Evolutionary conservation across 2,888 invertebrate species (phyloP).

Genomic region (Volucella bombylans): DNA sequence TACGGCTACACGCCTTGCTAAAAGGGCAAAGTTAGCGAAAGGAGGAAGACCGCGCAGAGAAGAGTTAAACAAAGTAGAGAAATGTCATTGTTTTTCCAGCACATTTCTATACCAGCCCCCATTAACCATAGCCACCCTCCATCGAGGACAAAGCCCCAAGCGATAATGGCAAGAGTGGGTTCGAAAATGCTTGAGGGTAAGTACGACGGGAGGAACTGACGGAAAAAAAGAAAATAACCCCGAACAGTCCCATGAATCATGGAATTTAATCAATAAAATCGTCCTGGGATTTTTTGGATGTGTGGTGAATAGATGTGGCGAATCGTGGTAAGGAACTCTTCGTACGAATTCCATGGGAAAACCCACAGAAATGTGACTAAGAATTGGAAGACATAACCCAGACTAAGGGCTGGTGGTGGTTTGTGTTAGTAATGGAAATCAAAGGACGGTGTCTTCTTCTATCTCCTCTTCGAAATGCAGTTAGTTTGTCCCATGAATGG

Average conservation of each 20-base stretch:
- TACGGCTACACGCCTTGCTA: neutral
- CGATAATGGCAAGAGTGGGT: neutral
- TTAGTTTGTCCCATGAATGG: constrained; percentile 5
- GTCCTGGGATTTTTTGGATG: constrained; percentile 60
- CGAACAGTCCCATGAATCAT: constrained; percentile 67
- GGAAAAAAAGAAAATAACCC: constrained; percentile 43
- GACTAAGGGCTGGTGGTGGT: constrained; percentile 29
- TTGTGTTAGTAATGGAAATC: constrained; percentile 50
- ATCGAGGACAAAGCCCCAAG: constrained; percentile 1
- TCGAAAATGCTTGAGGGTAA: neutral
- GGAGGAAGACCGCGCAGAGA: neutral
- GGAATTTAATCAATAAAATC: constrained; percentile 72
- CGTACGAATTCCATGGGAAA: constrained; percentile 48
- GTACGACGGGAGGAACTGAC: neutral
- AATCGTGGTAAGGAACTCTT: constrained; percentile 55
- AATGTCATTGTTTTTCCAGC: constrained; percentile 18
- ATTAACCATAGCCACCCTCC: neutral
- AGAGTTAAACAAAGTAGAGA: neutral
- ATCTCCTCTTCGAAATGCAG: constrained; percentile 35
- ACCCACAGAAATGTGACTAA: constrained; percentile 54
- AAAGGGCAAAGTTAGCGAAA: constrained; percentile 15
- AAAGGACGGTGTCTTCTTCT: constrained; percentile 42
- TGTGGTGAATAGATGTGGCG: constrained; percentile 57
- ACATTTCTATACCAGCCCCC: neutral
- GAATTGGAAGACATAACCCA: constrained; percentile 25